Evolutionary conservation across 2,888 invertebrate genomes (phyloP).

Genomic region (Drosophila kanekoi): DNA sequence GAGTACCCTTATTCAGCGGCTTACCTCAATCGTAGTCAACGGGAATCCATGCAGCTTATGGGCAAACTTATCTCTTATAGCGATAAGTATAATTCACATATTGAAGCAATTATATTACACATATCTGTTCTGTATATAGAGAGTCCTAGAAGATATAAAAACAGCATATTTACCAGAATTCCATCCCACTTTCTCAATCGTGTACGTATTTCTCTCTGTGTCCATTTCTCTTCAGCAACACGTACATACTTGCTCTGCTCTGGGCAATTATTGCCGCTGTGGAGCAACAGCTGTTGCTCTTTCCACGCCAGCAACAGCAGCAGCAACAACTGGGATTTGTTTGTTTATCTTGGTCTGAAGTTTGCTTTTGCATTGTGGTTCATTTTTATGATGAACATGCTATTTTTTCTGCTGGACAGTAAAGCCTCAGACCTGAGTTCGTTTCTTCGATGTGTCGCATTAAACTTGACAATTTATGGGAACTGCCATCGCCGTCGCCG

Average conservation of each 20-base stretch:
- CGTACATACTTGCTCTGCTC: neutral
- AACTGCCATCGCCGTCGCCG: conserved; percentile 21
- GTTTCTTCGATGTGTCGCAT: conserved; percentile 22
- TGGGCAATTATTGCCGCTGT: conserved; percentile 17
- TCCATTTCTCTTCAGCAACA: too few relatives aligned
- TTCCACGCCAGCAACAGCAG: neutral
- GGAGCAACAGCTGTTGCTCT: conserved; percentile 5
- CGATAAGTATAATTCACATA: too few relatives aligned
- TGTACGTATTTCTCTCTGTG: too few relatives aligned
- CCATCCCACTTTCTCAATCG: too few relatives aligned
- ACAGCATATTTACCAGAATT: too few relatives aligned
- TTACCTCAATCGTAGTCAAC: too few relatives aligned
- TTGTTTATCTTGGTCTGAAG: conserved; percentile 32
- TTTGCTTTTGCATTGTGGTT: conserved; percentile 19
- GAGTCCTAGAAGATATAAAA: too few relatives aligned
- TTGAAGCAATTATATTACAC: too few relatives aligned
- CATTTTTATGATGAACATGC: conserved; percentile 66
- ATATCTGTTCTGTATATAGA: too few relatives aligned
- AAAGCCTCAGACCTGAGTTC: conserved; percentile 22
- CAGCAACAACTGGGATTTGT: conserved; percentile 18
- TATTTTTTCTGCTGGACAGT: conserved; percentile 31
- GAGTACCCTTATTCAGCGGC: too few relatives aligned
- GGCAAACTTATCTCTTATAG: too few relatives aligned
- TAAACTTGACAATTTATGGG: conserved; percentile 62
- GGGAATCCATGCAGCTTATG: too few relatives aligned